phyloP scores from a whole-genome alignment of 2,113 vertebrate genomes.

The Bujurquina vittata region DNA sequence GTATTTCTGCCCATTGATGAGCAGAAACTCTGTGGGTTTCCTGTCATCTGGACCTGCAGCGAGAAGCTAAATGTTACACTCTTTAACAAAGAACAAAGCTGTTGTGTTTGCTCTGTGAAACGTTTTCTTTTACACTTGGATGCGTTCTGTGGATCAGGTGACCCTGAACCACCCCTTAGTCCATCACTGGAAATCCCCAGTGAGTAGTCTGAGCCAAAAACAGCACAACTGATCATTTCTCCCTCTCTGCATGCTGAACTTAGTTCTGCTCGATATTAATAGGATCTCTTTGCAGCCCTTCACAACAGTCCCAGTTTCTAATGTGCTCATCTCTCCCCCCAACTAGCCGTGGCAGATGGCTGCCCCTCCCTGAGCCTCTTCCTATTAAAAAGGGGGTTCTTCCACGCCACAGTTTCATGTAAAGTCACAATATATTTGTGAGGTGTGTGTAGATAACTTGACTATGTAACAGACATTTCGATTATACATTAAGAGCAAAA shows the following conservation, averaged over 20 bases:
- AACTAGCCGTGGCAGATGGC: background rate
- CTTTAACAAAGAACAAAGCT: background rate
- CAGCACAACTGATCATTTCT: background rate
- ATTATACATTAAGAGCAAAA: background rate
- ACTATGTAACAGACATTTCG: background rate
- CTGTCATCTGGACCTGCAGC: conserved; percentile 85
- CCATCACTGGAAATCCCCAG: background rate
- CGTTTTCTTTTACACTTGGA: background rate
- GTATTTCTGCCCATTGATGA: conserved; percentile 91
- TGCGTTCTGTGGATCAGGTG: background rate
- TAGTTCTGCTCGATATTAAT: background rate
- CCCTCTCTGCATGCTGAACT: too few relatives aligned
- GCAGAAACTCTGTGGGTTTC: conserved; percentile 90
- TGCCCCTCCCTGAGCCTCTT: too few relatives aligned
- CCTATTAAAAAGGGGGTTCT: too few relatives aligned
- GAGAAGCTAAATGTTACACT: background rate
- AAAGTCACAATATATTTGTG: background rate
- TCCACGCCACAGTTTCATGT: background rate
- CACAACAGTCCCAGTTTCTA: too few relatives aligned
- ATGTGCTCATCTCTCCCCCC: background rate
- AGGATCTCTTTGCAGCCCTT: background rate
- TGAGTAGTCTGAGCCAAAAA: background rate
- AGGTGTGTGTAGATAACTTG: background rate
- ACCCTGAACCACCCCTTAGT: background rate
- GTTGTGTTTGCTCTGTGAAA: background rate